Conservation (phyloP, 2,113 vertebrate genomes). For the Casuarius casuarius region DNA sequence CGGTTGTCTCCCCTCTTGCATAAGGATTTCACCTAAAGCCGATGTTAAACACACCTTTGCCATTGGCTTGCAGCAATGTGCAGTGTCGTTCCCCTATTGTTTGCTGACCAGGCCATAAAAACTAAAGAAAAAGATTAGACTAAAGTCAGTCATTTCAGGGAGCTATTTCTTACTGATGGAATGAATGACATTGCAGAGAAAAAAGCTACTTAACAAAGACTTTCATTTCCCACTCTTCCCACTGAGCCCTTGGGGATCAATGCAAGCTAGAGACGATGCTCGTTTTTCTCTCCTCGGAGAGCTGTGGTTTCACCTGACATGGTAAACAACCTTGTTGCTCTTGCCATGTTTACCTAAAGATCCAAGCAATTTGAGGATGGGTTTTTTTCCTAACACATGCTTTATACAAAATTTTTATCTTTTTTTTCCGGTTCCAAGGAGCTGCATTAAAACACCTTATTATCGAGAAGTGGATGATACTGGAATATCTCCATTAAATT, state of each 20-base stretch:
- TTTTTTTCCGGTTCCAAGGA: not conserved
- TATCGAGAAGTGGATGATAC: not conserved
- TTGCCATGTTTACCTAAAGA: not conserved
- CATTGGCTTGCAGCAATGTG: rapidly evolving
- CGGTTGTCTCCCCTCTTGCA: rapidly evolving
- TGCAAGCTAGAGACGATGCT: not conserved
- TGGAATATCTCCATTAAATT: not conserved
- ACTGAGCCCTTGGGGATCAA: not conserved
- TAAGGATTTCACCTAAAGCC: not conserved
- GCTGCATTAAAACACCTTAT: not conserved
- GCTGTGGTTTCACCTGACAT: not conserved
- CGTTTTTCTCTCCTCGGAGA: not conserved
- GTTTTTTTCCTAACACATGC: not conserved
- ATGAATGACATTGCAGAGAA: not conserved
- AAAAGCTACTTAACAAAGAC: not conserved
- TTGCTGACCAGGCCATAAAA: not conserved
- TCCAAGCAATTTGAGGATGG: not conserved
- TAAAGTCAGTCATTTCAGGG: not conserved
- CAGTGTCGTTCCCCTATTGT: not conserved
- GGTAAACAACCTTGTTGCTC: not conserved
- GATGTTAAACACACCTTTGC: rapidly evolving
- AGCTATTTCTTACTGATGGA: not conserved
- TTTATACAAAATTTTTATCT: not conserved
- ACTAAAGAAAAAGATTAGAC: not conserved
- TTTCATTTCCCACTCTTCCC: not conserved